A percentile compares a stretch with the other conserved stretches of the same genome.
phyloP scores from a whole-genome alignment of 2,797 vertebrate genomes.

The Phataginus tetradactyla region DNA sequence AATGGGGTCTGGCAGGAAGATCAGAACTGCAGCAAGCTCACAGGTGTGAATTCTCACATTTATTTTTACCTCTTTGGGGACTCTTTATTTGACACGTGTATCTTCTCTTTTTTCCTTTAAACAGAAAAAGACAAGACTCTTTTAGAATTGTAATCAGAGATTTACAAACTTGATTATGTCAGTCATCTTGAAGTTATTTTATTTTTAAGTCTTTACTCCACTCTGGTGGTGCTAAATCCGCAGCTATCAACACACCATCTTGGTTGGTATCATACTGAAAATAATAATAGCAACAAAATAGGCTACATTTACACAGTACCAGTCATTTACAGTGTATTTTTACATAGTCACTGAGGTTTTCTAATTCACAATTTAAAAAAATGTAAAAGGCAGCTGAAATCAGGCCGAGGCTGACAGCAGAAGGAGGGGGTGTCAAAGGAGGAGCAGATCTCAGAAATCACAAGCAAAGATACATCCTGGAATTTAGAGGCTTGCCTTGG shows the following conservation, averaged over 20 bases:
- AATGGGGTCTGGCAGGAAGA: background rate
- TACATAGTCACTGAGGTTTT: background rate
- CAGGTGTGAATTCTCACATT: background rate
- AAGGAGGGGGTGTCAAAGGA: background rate
- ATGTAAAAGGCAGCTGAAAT: background rate
- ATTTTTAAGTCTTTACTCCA: background rate
- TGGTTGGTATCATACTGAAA: background rate
- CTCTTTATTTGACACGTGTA: background rate
- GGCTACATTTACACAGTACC: background rate
- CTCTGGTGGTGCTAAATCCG: background rate
- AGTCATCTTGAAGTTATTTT: background rate
- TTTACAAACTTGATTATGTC: background rate
- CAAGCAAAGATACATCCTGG: background rate
- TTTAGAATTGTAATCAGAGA: background rate
- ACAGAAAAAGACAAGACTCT: background rate
- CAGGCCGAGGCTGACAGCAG: background rate
- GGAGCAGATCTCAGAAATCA: background rate
- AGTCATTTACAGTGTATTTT: background rate
- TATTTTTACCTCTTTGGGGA: background rate
- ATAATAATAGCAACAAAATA: background rate
- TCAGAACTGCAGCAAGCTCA: background rate
- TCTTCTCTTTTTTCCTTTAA: conserved; percentile 24
- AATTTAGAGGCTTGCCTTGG: background rate
- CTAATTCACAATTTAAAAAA: background rate
- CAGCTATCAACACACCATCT: background rate